These are phyloP conservation scores for Hemicordylus capensis DNA, from an alignment of 2,113 vertebrate genomes.

Conservation along the genomic window DNA sequence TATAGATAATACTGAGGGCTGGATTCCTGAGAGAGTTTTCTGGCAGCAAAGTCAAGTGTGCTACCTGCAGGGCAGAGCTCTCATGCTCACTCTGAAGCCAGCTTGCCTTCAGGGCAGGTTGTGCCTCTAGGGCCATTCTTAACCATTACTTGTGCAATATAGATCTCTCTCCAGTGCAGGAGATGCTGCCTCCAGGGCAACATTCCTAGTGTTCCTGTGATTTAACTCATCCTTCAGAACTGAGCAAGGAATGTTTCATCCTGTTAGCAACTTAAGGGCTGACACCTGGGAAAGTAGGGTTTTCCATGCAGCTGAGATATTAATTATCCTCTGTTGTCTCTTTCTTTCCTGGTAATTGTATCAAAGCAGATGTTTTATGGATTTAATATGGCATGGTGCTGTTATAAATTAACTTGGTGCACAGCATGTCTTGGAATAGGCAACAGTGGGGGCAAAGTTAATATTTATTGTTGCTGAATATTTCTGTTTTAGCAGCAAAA, in stretches of 20 bases:
- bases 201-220: constrained; percentile 7
- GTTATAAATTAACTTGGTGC: constrained; percentile 20
- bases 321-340: constrained; percentile 22
- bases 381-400: constrained; percentile 14
- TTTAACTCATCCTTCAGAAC: constrained; percentile 15
- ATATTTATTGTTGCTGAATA: constrained; percentile 7
- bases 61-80: constrained; percentile 10
- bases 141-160: neutral
- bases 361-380: constrained; percentile 40
- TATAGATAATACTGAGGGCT: neutral
- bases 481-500: neutral
- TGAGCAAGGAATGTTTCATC: constrained; percentile 24
- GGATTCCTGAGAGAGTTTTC: neutral
- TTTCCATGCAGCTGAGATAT: constrained; percentile 33
- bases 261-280: constrained; percentile 30
- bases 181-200: constrained; percentile 10
- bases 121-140: neutral
- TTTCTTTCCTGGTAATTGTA: constrained; percentile 17
- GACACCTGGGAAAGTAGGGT: constrained; percentile 28
- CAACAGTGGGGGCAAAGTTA: constrained; percentile 12
- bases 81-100: neutral
- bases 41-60: neutral
- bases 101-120: neutral
- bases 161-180: neutral
- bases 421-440: neutral